Percentiles rank a stretch among this genome's conserved stretches.
phyloP scores from a whole-genome alignment of 2,113 vertebrate genomes.

The Entosphenus tridentatus region DNA sequence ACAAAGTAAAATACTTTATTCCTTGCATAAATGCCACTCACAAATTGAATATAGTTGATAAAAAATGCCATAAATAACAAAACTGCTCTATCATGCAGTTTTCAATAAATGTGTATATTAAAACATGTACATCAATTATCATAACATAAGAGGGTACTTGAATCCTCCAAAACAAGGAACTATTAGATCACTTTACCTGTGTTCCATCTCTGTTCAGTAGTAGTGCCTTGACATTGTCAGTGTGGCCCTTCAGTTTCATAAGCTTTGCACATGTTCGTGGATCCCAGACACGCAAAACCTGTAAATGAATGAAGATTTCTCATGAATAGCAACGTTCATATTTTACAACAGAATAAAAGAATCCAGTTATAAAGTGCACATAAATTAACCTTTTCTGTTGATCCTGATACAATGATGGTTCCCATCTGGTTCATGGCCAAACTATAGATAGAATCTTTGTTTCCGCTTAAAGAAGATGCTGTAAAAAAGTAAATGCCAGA shows the following conservation, averaged over 20 bases:
- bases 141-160: too few relatives aligned
- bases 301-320: background rate
- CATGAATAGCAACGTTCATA: slow-evolving; percentile 1
- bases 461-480: slow-evolving; percentile 93
- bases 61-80: background rate
- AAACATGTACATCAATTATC: too few relatives aligned
- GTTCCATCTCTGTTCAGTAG: slow-evolving; percentile 80
- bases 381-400: slow-evolving; percentile 72
- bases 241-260: slow-evolving; percentile 97
- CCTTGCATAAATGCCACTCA: background rate
- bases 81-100: background rate
- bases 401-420: slow-evolving; percentile 91
- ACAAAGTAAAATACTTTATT: too few relatives aligned
- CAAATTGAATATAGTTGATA: background rate
- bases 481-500: slow-evolving; percentile 10
- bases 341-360: background rate
- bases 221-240: slow-evolving; percentile 81
- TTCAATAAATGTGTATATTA: background rate
- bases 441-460: slow-evolving; percentile 98
- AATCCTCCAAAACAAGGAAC: too few relatives aligned
- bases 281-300: slow-evolving; percentile 94
- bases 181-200: slow-evolving; percentile 30
- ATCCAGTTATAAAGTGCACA: slow-evolving; percentile 2
- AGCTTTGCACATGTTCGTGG: slow-evolving; percentile 86
- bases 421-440: slow-evolving; percentile 98